Base-by-base conservation (phyloP, 2,113 vertebrate genomes). In the Apodemus speciosus region DNA sequence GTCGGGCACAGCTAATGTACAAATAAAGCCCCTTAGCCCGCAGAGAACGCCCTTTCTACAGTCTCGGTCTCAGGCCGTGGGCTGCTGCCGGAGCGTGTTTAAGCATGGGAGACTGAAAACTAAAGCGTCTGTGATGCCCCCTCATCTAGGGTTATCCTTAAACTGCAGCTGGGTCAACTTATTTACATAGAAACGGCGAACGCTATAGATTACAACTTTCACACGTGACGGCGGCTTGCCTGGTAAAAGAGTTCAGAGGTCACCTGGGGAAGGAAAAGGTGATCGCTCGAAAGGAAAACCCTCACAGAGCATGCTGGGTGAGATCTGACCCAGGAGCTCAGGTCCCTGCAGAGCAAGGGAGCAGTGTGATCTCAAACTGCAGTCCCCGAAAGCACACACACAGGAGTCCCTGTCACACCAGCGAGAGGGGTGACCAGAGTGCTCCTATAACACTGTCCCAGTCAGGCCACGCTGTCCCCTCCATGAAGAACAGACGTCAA, bases 361-460 rank as follows among this genome's bases (percentile, higher is more conserved):
- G 43, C 4, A 0, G 25, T 68, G 15, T 23, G 40, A 10, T 0
- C 2, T 0, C 32, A 1, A 1, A n/a, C n/a, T 0, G 0, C 5
- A 14, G n/a, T 40, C 62, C 0, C 69, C 18, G 1, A 35, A 49
- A 1, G 38, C 1, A 27, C 2, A 15, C 2, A 4, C 2, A 3
- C n/a, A 25, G 18, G 51, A 80, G 35, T 16, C 49, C 18, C 75
- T 30, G 25, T 64, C 62, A 51, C 1, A 21, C 30, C 20, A 15
- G 4, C 27, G 2, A 21, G 15, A 25, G 38, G 35, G 9, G 30
- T 10, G 9, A 16, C 68, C 9, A 0, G 38, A 3, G 46, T 10
- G 53, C 27, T 13, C 30, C 1, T 1, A 2, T 3, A 0, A 46
- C 20, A 60, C 43, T 7, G 40, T 2, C 27, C 5, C 40, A 64